Percentiles rank a stretch among this genome's conserved stretches.
Conservation (phyloP, 2,113 vertebrate genomes). For the Porphyrio hochstetteri region DNA sequence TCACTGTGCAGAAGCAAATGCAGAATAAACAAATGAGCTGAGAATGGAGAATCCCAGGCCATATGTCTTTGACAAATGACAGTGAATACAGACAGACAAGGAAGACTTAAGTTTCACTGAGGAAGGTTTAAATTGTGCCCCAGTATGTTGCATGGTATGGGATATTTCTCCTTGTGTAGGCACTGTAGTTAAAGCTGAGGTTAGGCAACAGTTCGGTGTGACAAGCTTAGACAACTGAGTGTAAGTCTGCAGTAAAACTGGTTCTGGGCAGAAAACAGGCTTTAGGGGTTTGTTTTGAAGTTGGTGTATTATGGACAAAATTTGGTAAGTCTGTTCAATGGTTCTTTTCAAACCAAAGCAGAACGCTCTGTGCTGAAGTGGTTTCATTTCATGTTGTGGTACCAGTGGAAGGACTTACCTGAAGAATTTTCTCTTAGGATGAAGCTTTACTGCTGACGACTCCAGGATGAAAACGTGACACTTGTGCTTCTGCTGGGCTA, state of each 20-base stretch:
- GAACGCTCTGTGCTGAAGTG: neutral
- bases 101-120: neutral
- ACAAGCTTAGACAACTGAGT: neutral
- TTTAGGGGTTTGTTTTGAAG: neutral
- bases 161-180: neutral
- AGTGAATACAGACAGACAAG: neutral
- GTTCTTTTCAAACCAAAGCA: neutral
- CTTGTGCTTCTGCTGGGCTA: neutral
- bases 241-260: neutral
- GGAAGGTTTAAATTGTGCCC: neutral
- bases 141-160: neutral
- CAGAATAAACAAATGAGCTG: neutral
- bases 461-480: neutral
- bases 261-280: neutral
- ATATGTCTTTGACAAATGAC: neutral
- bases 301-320: neutral
- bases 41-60: neutral
- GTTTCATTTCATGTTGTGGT: neutral
- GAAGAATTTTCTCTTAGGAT: neutral
- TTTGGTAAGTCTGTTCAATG: neutral
- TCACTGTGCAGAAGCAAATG: neutral
- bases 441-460: neutral
- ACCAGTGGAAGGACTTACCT: neutral
- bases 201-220: neutral
- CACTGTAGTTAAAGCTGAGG: neutral